Conservation (phyloP, 2,113 vertebrate genomes). For the Xenopus laevis region DNA sequence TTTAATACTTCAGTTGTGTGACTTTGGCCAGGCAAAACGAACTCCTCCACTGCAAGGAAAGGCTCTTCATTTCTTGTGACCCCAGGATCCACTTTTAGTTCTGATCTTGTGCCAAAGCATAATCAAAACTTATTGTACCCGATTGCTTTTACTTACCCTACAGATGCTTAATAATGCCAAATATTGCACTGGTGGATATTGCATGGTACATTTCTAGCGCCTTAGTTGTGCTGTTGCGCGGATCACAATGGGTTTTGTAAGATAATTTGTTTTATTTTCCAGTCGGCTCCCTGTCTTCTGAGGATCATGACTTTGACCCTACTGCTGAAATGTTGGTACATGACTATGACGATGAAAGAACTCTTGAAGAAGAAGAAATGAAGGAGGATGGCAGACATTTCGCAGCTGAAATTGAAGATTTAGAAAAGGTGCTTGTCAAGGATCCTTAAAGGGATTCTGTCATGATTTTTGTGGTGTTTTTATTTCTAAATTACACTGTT, state of each 20-base stretch:
- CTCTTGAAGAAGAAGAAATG: slow-evolving; percentile 94
- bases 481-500: no score
- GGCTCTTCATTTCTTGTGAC: no score
- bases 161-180: no score
- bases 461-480: no score
- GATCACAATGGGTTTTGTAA: neutral
- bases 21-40: no score
- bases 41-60: no score
- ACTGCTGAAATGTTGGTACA: slow-evolving; percentile 97
- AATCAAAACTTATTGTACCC: no score
- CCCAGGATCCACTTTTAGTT: no score
- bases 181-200: neutral
- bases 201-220: neutral
- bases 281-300: slow-evolving; percentile 97
- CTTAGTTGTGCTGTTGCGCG: neutral
- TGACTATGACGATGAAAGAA: slow-evolving; percentile 93
- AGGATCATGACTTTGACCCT: slow-evolving; percentile 98
- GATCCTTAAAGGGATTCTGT: no score
- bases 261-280: slow-evolving; percentile 37
- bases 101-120: no score
- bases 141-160: no score
- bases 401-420: slow-evolving; percentile 89
- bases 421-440: slow-evolving; percentile 81
- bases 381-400: slow-evolving; percentile 88
- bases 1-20: neutral